These are phyloP conservation scores for Watsonalla cultraria DNA, from an alignment of 2,888 invertebrate species.

Conservation along the genomic window DNA sequence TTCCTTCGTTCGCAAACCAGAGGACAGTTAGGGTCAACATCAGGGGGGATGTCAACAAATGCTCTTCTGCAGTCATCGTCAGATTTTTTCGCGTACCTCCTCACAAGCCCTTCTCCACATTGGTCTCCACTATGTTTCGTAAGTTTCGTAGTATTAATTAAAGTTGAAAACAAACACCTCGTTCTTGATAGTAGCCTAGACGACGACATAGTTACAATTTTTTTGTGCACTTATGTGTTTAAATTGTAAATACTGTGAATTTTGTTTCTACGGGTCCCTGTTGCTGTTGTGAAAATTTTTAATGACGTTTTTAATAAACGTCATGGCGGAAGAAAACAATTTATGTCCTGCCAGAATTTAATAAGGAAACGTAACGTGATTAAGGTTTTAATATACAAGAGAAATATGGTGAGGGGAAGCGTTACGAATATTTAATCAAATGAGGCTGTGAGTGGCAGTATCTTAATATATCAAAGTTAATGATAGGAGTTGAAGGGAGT, in stretches of 20 bases:
- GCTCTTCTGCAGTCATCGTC: conserved; percentile 49
- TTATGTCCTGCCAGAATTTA: conserved; percentile 14
- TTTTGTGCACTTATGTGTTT: conserved; percentile 5
- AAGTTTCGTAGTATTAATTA: conserved; percentile 17
- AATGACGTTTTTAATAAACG: conserved; percentile 16
- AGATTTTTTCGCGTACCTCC: conserved; percentile 40
- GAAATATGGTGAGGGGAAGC: background rate
- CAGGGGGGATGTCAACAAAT: conserved; percentile 45
- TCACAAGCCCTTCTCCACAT: conserved; percentile 13
- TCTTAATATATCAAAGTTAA: background rate
- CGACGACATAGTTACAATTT: conserved; percentile 11
- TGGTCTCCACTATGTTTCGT: conserved; percentile 14
- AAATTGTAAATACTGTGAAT: conserved; percentile 19
- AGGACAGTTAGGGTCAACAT: conserved; percentile 43
- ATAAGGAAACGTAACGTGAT: conserved; percentile 8
- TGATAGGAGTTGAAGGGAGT: conserved; percentile 15
- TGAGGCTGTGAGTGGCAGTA: no score
- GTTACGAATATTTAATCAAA: no score
- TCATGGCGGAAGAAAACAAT: conserved; percentile 6
- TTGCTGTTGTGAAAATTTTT: conserved; percentile 34
- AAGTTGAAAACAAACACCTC: conserved; percentile 27
- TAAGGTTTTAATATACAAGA: conserved; percentile 3
- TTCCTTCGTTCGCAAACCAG: conserved; percentile 37
- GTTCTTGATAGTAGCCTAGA: conserved; percentile 25
- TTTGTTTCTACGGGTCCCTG: conserved; percentile 22